Conservation (phyloP, 64 coral and sea anemone species). For the Pocillopora damicornis region DNA sequence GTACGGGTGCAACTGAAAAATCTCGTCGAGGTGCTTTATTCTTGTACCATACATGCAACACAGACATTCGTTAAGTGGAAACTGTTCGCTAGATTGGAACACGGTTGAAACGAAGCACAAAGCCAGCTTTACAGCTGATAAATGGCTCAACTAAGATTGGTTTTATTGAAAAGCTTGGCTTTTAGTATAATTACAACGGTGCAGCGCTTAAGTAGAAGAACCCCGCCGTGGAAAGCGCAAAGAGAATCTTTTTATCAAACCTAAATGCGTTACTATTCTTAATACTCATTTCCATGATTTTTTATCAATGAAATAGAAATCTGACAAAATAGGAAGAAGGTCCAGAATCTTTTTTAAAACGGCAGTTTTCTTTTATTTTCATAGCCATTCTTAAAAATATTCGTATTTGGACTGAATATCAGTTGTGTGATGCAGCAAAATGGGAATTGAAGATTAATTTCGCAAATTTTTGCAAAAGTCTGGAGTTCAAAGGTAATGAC, state of each 20-base stretch:
- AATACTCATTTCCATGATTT: background rate
- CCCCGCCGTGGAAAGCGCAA: conserved; percentile 13
- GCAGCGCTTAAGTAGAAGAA: background rate
- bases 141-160: background rate
- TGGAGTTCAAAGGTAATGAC: background rate
- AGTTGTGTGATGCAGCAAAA: no score
- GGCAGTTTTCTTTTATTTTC: no score
- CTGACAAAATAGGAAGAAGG: background rate
- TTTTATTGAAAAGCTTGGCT: conserved; percentile 10
- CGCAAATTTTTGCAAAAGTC: background rate
- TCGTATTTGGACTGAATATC: no score
- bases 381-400: no score
- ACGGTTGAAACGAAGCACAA: background rate
- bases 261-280: background rate
- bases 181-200: background rate
- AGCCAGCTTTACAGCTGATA: conserved; percentile 37
- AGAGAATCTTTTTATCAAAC: conserved; percentile 4
- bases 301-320: conserved; percentile 1
- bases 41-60: background rate
- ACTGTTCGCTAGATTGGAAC: background rate
- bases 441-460: background rate
- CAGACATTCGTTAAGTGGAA: background rate
- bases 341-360: background rate
- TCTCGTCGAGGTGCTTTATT: no score
- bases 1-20: no score